Evolutionary conservation across 2,888 invertebrate genomes (phyloP).

Genomic region (Lycocerus yunnanus): DNA sequence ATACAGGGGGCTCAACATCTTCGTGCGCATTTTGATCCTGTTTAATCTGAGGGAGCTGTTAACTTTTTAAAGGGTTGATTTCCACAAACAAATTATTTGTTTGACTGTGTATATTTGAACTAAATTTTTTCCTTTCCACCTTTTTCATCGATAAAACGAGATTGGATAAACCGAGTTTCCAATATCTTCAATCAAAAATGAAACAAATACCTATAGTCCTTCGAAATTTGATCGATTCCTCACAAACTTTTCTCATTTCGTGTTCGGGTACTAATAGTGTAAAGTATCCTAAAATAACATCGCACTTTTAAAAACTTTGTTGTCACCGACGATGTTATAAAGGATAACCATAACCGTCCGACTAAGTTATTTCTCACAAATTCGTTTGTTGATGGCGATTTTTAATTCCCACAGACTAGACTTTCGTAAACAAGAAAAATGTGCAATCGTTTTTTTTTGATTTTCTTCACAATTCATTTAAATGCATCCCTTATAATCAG

Average conservation of each 20-base stretch:
- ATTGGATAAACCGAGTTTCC: background rate
- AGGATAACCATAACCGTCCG: background rate
- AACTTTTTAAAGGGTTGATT: background rate
- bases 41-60: background rate
- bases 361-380: background rate
- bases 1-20: background rate
- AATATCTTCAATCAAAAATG: background rate
- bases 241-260: background rate
- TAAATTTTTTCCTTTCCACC: background rate
- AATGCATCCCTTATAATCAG: conserved; percentile 1
- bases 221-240: background rate
- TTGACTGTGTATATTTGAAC: background rate
- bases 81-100: background rate
- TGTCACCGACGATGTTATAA: background rate
- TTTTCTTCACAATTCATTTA: background rate
- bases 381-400: background rate
- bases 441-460: background rate
- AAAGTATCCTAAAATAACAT: background rate
- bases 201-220: background rate
- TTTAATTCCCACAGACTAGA: background rate
- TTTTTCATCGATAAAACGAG: background rate
- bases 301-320: background rate
- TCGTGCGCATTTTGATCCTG: background rate
- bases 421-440: background rate
- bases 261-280: background rate